Evolutionary conservation across 2,113 vertebrate genomes (phyloP).

Genomic region (Petromus typicus): DNA sequence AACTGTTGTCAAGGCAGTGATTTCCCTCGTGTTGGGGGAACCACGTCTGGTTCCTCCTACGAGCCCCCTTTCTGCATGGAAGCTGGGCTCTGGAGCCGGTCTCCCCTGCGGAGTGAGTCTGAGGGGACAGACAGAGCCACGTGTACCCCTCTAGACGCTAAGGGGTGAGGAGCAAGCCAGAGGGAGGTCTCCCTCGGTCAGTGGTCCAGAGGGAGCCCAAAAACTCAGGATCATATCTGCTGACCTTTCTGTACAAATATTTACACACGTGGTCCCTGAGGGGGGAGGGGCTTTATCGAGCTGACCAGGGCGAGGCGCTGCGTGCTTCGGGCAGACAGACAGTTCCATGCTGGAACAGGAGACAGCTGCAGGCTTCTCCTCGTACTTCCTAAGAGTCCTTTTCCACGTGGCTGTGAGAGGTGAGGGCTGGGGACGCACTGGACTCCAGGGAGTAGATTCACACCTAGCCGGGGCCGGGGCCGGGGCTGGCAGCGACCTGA

Average conservation of each 20-base stretch:
- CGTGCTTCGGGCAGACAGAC: not conserved
- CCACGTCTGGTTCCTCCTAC: not conserved
- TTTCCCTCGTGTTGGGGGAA: not conserved
- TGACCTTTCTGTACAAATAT: slow-evolving; percentile 46
- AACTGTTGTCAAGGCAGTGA: slow-evolving; percentile 43
- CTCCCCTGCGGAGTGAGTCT: slow-evolving; percentile 1
- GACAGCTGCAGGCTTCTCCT: slow-evolving; percentile 26
- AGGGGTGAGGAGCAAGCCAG: not conserved
- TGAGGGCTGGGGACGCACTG: slow-evolving; percentile 5
- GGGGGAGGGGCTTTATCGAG: not conserved
- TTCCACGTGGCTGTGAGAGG: slow-evolving; percentile 9
- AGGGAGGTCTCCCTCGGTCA: slow-evolving; percentile 9
- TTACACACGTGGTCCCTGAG: slow-evolving; percentile 4
- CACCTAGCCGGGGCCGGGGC: not conserved
- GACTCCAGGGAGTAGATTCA: not conserved
- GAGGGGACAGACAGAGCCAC: slow-evolving; percentile 39
- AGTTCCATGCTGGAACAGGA: not conserved
- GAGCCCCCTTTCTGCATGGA: not conserved
- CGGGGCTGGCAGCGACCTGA: slow-evolving; percentile 1
- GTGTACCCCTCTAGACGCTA: not conserved
- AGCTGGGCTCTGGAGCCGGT: not conserved
- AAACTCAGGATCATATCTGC: slow-evolving; percentile 18
- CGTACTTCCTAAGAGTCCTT: slow-evolving; percentile 9
- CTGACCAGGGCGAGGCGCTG: not conserved
- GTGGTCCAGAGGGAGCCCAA: slow-evolving; percentile 39